Evolutionary conservation across 2,888 invertebrate species (phyloP), one percentile per base, ranked within the genome.

Genomic region (Andrena flavipes): DNA sequence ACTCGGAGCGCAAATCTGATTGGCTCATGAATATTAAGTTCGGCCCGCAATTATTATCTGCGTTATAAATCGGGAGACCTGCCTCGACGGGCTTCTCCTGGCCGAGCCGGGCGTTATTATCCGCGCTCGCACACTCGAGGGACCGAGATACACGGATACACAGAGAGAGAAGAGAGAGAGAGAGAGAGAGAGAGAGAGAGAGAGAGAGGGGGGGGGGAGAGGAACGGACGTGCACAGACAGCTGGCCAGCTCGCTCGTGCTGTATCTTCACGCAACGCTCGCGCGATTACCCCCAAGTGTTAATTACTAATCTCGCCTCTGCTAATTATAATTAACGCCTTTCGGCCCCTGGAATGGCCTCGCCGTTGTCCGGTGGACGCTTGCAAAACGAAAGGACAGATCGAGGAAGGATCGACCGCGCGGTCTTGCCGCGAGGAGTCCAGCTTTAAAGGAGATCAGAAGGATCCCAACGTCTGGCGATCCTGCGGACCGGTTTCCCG

Each of bases 1-100:
- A 91, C 90, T 90, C 89, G 90, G 89, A 91, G 91, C 89, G 92
- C 92, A 92, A 93, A 93, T 94, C 93, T 93, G 93, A 94, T 94
- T 94, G 93, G 93, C 93, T 94, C 93, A 94, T 93, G 93, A 94
- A 94, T 94, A 94, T 94, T 93, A 93, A 93, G 93, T 93, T 93
- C 92, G 92, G 91, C 90, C 92, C 89, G 93, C 93, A 94, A 94
- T 93, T 93, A 94, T 94, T 93, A 94, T 94, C 93, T 92, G 93
- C 92, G 93, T 93, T 93, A 93, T 94, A 93, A 94, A 94, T 93
- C 93, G 93, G 92, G 91, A 89, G 91, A 93, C 86, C 82, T 82
- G 86, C 77, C 84, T 84, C 84, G 84, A 81, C 86, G 81, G 82
- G 82, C 84, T 87, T 83, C 88, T 83, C 82, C 56, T 56, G 85